These are phyloP conservation scores for Pseudotriccus pelzelni DNA, from an alignment of 2,797 vertebrate species.

Conservation along the genomic window DNA sequence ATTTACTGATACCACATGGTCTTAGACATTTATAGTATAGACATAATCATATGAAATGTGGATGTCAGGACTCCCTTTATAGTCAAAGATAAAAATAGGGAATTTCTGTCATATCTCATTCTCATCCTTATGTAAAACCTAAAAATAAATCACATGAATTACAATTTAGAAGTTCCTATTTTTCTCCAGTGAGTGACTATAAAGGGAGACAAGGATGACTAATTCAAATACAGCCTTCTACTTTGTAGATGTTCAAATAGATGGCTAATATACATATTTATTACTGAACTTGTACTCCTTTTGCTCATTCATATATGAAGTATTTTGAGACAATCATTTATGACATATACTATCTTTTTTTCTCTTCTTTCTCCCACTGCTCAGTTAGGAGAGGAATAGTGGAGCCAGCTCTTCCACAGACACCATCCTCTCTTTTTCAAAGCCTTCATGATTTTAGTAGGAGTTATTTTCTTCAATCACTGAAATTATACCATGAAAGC, in stretches of 20 bases:
- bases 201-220: conserved; percentile 14
- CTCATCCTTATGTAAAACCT: conserved; percentile 12
- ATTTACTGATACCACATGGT: neutral
- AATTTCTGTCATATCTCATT: neutral
- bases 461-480: neutral
- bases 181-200: conserved; percentile 29
- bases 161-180: neutral
- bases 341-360: neutral
- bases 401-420: neutral
- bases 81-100: conserved; percentile 10
- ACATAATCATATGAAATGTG: neutral
- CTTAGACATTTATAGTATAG: neutral
- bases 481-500: neutral
- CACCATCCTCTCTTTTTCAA: neutral
- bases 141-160: conserved; percentile 48
- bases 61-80: neutral
- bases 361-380: neutral
- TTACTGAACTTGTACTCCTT: neutral
- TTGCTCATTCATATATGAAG: neutral
- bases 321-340: neutral
- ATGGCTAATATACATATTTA: neutral
- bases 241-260: neutral
- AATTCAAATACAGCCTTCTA: neutral
- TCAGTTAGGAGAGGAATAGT: neutral
- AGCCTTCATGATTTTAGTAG: neutral